Evolutionary conservation across 2,888 invertebrate genomes (phyloP).

Genomic region (Cecidostiba fungosa): DNA sequence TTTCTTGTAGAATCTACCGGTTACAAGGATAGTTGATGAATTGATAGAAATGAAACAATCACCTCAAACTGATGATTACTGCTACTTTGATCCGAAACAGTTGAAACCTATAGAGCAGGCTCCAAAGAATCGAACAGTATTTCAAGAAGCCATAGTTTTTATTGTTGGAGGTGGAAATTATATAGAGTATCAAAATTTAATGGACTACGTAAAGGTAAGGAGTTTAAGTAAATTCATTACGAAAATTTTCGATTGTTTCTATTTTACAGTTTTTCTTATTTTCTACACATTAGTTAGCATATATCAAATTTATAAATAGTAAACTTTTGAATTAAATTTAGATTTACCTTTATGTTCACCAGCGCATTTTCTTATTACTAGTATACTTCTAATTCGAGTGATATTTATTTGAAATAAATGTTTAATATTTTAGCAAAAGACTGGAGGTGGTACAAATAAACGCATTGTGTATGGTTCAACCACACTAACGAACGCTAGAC

Average conservation of each 20-base stretch:
- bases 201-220: conserved; percentile 93
- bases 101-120: conserved; percentile 87
- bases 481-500: conserved; percentile 95
- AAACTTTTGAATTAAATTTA: background rate
- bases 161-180: conserved; percentile 98
- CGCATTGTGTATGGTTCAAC: conserved; percentile 97
- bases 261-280: conserved; percentile 23
- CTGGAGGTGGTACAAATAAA: conserved; percentile 86
- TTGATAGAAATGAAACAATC: conserved; percentile 91
- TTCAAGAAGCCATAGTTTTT: conserved; percentile 95
- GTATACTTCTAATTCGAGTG: background rate
- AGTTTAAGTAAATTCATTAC: conserved; percentile 30
- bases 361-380: background rate
- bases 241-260: background rate
- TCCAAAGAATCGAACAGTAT: conserved; percentile 85
- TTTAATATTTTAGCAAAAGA: conserved; percentile 85
- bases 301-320: conserved; percentile 13
- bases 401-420: conserved; percentile 36
- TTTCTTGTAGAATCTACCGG: conserved; percentile 90
- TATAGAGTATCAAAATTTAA: conserved; percentile 99
- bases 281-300: background rate
- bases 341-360: background rate
- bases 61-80: conserved; percentile 92
- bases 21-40: conserved; percentile 95
- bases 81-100: conserved; percentile 97